A percentile compares a stretch with the other conserved stretches of the same genome.
phyloP scores from a whole-genome alignment of 2,888 invertebrate genomes.

The Phorcus lineatus region DNA sequence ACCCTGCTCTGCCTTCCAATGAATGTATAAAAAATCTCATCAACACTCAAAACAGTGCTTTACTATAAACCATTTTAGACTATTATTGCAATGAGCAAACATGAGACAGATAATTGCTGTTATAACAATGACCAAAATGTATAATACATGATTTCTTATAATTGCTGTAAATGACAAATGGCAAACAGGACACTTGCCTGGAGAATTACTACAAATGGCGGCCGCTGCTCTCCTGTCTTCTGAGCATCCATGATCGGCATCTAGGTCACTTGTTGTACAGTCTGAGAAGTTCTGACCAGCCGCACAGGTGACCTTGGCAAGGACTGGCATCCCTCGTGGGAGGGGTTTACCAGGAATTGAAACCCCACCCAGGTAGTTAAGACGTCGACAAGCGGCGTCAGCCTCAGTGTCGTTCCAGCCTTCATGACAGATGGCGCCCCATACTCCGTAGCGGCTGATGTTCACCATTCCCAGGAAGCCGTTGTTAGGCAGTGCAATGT shows the following conservation, averaged over 20 bases:
- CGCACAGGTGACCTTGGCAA: conserved; percentile 50
- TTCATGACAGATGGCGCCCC: conserved; percentile 78
- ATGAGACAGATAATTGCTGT: no score
- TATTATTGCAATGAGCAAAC: no score
- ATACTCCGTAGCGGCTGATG: conserved; percentile 47
- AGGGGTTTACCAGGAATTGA: conserved; percentile 28
- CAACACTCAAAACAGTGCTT: no score
- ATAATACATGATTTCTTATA: no score
- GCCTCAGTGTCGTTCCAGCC: conserved; percentile 78
- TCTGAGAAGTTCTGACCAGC: conserved; percentile 44
- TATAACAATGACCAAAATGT: no score
- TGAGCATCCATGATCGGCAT: conserved; percentile 46
- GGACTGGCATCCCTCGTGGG: conserved; percentile 37
- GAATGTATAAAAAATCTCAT: no score
- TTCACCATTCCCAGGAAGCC: conserved; percentile 46
- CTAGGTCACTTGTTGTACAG: conserved; percentile 45
- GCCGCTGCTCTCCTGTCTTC: conserved; percentile 44
- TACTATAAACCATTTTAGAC: no score
- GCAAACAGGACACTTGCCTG: conserved; percentile 14
- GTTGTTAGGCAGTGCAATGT: background rate
- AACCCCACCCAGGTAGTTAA: conserved; percentile 72
- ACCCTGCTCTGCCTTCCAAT: no score
- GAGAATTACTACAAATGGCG: conserved; percentile 48
- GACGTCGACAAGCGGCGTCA: conserved; percentile 48
- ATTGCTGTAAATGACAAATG: no score